Evolutionary conservation across 2,113 vertebrate species (phyloP).

Genomic region (Mastomys coucha): DNA sequence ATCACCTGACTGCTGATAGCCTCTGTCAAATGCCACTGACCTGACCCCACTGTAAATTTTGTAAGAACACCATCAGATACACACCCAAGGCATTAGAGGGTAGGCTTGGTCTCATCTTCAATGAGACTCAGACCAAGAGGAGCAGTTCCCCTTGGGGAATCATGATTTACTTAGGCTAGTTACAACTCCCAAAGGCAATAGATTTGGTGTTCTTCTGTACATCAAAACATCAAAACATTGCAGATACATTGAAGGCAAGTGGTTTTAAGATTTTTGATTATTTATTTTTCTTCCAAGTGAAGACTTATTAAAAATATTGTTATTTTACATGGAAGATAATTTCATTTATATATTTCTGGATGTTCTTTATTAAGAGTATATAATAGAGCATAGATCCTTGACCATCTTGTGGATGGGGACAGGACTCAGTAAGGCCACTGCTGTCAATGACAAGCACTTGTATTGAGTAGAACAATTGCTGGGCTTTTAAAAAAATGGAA

Average conservation of each 20-base stretch:
- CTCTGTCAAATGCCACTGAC: not conserved
- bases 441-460: conserved; percentile 19
- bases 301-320: conserved; percentile 62
- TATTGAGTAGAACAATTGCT: conserved; percentile 62
- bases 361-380: conserved; percentile 41
- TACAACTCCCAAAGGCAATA: not conserved
- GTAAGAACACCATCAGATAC: not conserved
- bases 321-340: conserved; percentile 51
- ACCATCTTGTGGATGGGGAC: not conserved
- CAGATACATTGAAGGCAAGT: not conserved
- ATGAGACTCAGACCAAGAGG: not conserved
- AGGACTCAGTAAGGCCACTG: conserved; percentile 25
- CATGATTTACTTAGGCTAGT: not conserved
- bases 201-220: conserved; percentile 3
- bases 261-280: conserved; percentile 5
- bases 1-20: accelerated
- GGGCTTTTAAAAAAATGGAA: conserved; percentile 43
- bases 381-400: conserved; percentile 1
- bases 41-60: too few species aligned
- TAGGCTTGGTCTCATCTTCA: not conserved
- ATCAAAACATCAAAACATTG: conserved; percentile 53
- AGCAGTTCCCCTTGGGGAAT: not conserved
- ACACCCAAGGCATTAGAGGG: not conserved
- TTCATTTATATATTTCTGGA: not conserved
- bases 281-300: not conserved